Evolutionary conservation across 2,888 invertebrate genomes (phyloP).

Genomic region (Apodemia arnacis): DNA sequence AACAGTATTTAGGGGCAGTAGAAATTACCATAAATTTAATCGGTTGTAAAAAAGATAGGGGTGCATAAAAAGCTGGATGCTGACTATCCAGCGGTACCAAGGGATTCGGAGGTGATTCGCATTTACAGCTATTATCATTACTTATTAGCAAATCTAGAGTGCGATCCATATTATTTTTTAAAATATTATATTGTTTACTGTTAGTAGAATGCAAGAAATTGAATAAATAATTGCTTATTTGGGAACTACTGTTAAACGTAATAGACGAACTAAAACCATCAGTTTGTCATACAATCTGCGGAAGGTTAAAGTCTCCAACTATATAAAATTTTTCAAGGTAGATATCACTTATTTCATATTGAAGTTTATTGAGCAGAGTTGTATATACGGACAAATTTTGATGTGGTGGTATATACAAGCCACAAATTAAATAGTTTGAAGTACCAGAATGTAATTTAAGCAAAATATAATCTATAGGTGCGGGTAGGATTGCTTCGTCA

Average conservation of each 20-base stretch:
- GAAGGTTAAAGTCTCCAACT: neutral
- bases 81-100: neutral
- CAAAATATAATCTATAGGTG: constrained; percentile 18
- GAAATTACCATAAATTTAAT: neutral
- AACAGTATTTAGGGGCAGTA: neutral
- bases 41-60: neutral
- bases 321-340: neutral
- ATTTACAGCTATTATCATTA: neutral
- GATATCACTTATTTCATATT: neutral
- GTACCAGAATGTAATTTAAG: neutral
- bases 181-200: neutral
- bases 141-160: neutral
- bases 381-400: constrained; percentile 1
- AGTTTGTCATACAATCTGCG: neutral
- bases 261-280: neutral
- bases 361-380: neutral
- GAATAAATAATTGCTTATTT: neutral
- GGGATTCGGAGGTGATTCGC: neutral
- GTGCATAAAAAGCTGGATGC: neutral
- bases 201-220: constrained; percentile 1
- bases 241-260: neutral
- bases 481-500: neutral
- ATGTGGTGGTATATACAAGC: constrained; percentile 28
- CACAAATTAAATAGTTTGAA: constrained; percentile 10
- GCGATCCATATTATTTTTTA: neutral